Base-by-base conservation (phyloP, 2,113 vertebrate species). In the Trogon surrucura region DNA sequence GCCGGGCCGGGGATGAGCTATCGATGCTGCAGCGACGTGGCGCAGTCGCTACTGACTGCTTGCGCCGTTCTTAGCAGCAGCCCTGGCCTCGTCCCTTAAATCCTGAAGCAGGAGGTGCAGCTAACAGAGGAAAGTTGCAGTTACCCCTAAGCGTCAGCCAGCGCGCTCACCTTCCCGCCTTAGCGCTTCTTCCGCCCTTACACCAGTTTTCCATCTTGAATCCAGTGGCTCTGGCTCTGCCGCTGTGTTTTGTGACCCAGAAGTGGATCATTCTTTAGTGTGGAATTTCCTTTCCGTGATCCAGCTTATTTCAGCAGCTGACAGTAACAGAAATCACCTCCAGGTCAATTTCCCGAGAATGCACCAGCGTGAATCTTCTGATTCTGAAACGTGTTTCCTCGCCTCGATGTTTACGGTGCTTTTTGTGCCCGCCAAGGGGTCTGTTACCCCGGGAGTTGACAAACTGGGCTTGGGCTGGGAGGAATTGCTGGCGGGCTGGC, bases 281-380 rank as follows among this genome's bases (percentile, higher is more conserved):
- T 22, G 27, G 22, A 29, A 18, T 32, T 71, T 34, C 7, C 51
- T 36, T 48, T 30, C 23, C 29, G 16, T 36, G 41, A 21, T 51
- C 21, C 21, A 10, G 7, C 51, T 80, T 67, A n/a, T 80, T 87
- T 75, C 72, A 65, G 45, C 26, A 60, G 25, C 38, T 67, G 60
- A 60, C 34, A n/a, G 53, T 71, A 45, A 83, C 41, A 41, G 13
- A 69, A 45, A 65, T 50, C 1, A 1, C 10, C 26, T 25, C 6
- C 0, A 0, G 60, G 25, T 0, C 2, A 23, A 64, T 80, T 58
- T 79, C 45, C 38, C 0, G 1, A 60, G 61, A 21, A 67, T 67
- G 45, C 27, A 16, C 50, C 10, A 41, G 10, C 48, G 62, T 26
- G 48, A 48, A 32, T 60, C 78, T 73, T 69, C 21, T 29, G 29